Evolutionary conservation across 2,888 invertebrate species (phyloP), one percentile per base, ranked within the genome.

Genomic region (Odontocerum albicorne): DNA sequence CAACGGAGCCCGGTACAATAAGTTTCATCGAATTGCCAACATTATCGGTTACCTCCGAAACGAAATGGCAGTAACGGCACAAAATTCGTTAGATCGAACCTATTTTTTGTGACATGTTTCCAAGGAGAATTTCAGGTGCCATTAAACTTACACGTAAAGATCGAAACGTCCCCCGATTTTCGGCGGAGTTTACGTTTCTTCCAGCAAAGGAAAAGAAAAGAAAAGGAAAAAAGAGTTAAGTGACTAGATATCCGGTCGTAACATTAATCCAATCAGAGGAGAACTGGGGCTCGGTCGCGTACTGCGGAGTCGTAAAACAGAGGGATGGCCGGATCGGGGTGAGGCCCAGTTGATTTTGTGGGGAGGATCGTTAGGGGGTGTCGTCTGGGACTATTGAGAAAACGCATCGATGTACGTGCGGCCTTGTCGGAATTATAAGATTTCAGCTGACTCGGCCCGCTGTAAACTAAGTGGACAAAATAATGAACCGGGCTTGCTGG

Each of bases 201-300:
- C 31, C 12, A 22, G 44, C 32, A 13, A 39, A 35, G 40, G 35
- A 49, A 31, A 19, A 32, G 27, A 39, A 40, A 49, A 49, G 40
- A 39, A 19, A 32, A 17, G 40, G 27, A 27, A 13, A 43, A 47
- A 47, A 35, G 44, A 54, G 44, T 40, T 40, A 47, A 47, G 54
- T 47, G 54, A 54, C 47, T 54, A 47, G 39, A 54, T 44, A 49
- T 50, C 55, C 36, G 47, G 51, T 49, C 47, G 51, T 52, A 57
- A 57, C 56, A 57, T 57, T 49, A 57, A 57, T 57, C 56, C 56
- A 57, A 57, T 57, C 56, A 57, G 43, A 31, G 42, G 38, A 57
- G 46, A 46, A 53, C 40, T 35, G 40, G 32, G 39, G 27, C 33
- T 43, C 47, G 51, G 44, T 57, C 56, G 51, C 51, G 49, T 57